A percentile compares a stretch with the other conserved stretches of the same genome.
These are phyloP conservation scores for Erebia ligea DNA, from an alignment of 2,888 invertebrate species.

Conservation along the genomic window DNA sequence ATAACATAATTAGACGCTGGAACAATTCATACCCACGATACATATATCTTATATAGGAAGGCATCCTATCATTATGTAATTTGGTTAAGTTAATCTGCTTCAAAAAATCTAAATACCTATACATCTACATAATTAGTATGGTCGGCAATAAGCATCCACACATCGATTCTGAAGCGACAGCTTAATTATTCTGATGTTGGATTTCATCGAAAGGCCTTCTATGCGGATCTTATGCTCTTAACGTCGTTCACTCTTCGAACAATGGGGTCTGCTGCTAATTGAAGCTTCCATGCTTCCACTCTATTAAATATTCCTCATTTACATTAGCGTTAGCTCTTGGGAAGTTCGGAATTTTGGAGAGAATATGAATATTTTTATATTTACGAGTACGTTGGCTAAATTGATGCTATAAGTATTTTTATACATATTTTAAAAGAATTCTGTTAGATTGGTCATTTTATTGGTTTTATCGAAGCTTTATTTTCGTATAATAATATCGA, in stretches of 20 bases:
- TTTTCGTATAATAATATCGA: background rate
- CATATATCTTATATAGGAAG: too few relatives aligned
- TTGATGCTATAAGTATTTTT: background rate
- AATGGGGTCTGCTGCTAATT: background rate
- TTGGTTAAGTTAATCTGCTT: too few relatives aligned
- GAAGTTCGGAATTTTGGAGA: background rate
- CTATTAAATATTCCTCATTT: background rate
- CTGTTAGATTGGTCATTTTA: background rate
- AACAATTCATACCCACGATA: too few relatives aligned
- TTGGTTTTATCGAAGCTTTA: background rate
- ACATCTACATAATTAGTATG: background rate
- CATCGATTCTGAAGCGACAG: background rate
- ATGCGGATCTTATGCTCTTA: background rate
- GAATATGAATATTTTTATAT: slow-evolving; percentile 3
- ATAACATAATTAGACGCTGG: too few relatives aligned
- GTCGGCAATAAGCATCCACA: background rate
- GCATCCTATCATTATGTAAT: too few relatives aligned
- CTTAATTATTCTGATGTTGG: slow-evolving; percentile 10
- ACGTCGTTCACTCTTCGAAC: slow-evolving; percentile 2
- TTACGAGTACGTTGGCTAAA: background rate
- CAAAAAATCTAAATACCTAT: background rate
- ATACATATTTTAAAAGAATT: background rate
- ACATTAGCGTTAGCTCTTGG: background rate
- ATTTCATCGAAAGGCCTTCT: background rate
- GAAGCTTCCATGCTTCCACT: slow-evolving; percentile 6